Evolutionary conservation across 2,888 invertebrate genomes (phyloP).

Genomic region (Ochropleura leucogaster): DNA sequence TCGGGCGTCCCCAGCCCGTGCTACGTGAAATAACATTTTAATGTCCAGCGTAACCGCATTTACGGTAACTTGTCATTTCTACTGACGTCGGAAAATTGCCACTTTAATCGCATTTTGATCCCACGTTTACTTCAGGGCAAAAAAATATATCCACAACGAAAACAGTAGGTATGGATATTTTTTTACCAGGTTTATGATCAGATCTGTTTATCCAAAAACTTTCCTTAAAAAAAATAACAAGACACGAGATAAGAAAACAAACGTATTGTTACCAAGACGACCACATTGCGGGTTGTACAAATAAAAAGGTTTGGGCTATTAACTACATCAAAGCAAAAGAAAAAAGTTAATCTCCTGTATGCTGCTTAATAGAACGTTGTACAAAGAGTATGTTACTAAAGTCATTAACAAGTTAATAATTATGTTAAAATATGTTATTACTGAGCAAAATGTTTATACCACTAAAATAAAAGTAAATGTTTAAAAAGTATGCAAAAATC

Average conservation of each 20-base stretch:
- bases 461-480: not conserved
- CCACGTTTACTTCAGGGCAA: constrained; percentile 27
- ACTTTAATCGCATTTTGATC: constrained; percentile 71
- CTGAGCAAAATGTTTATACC: not conserved
- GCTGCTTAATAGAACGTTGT: constrained; percentile 13
- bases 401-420: too few relatives aligned
- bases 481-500: not conserved
- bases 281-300: not conserved
- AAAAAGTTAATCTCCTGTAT: constrained; percentile 30
- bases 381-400: constrained; percentile 15
- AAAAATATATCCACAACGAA: constrained; percentile 20
- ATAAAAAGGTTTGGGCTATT: constrained; percentile 10
- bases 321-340: constrained; percentile 30
- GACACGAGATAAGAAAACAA: not conserved
- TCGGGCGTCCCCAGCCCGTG: constrained; percentile 57
- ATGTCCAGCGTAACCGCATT: constrained; percentile 57
- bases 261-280: not conserved
- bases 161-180: not conserved
- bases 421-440: not conserved
- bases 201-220: not conserved
- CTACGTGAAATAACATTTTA: constrained; percentile 60
- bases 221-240: not conserved
- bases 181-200: constrained; percentile 13
- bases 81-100: constrained; percentile 73
- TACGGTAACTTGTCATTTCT: constrained; percentile 67